phyloP scores from a whole-genome alignment of 2,113 vertebrate species.

The Recurvirostra avosetta region DNA sequence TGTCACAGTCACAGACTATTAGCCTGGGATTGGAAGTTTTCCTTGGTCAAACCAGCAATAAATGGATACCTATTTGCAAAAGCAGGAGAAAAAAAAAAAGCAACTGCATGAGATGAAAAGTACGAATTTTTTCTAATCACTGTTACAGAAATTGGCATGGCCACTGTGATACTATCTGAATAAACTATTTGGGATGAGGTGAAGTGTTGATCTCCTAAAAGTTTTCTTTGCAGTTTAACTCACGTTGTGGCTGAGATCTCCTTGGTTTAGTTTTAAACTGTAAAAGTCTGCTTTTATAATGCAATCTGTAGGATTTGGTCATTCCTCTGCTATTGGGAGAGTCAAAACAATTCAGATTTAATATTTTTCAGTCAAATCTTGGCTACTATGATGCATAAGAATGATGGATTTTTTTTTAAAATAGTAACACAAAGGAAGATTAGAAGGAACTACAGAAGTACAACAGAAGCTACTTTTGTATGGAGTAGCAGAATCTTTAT shows the following conservation, averaged over 20 bases:
- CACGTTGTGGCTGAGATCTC: neutral
- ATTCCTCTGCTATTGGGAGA: neutral
- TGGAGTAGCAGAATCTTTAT: neutral
- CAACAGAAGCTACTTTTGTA: neutral
- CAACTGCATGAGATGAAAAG: neutral
- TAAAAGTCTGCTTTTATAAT: neutral
- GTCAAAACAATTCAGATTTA: neutral
- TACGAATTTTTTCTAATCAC: neutral
- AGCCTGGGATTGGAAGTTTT: neutral
- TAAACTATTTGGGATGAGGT: neutral
- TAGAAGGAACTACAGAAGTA: neutral
- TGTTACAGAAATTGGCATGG: neutral
- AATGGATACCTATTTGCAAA: neutral
- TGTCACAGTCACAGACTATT: neutral
- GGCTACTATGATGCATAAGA: neutral
- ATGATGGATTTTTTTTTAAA: neutral
- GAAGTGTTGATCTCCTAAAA: neutral
- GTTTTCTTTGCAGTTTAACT: neutral
- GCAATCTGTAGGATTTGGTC: neutral
- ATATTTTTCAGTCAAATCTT: constrained; percentile 17
- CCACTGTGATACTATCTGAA: neutral
- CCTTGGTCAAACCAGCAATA: neutral
- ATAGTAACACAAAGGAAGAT: neutral
- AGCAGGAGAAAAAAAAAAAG: neutral
- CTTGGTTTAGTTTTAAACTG: neutral